Evolutionary conservation across 2,888 invertebrate genomes (phyloP), one percentile per base, ranked within the genome.

Genomic region (Acanthosepion esculentum): DNA sequence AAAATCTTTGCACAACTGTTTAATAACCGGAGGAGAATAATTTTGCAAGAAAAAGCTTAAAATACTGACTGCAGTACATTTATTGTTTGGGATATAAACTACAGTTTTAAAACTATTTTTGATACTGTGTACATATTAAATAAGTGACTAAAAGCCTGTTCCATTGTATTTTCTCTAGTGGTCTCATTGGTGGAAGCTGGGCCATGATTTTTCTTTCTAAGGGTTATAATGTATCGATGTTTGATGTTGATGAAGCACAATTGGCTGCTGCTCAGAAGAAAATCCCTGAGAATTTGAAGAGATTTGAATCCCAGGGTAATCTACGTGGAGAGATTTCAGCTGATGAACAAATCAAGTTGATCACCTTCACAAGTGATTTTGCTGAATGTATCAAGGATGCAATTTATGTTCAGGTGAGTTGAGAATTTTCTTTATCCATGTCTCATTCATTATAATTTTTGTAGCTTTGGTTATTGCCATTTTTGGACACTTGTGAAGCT

Each of bases 111-210:
- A 50, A 50, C 50, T 50, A 50, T 50, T 50, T 12, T 50, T 50
- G 10, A 50, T 50, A 50, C 50, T 2, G 1, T 15, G 41, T 12
- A 15, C 50, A 50, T 50, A 50, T 50, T 15, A 50, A 50, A 50
- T 20, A 55, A 55, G 23, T 18, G 55, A 55, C 55, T 55, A 55
- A 55, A 15, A 5, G 15, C 1, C 4, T 20, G 1, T 55, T 55
- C 20, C 4, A 0, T 55, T 55, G 55, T 55, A 20, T 55, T 26
- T 92, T 93, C 96, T 96, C 93, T 96, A 99, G 99, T 97, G 99
- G 99, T 6, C 98, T 99, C 94, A 99, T 99, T 96, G 99, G 99
- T 6, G 98, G 99, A 95, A 99, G 99, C 96, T 99, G 99, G 99
- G 98, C 99, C 0, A 99, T 99, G 99, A 98, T 99, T 78, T 99